phyloP scores from a whole-genome alignment of 2,797 vertebrate species.

The Phyllotis vaccarum region DNA sequence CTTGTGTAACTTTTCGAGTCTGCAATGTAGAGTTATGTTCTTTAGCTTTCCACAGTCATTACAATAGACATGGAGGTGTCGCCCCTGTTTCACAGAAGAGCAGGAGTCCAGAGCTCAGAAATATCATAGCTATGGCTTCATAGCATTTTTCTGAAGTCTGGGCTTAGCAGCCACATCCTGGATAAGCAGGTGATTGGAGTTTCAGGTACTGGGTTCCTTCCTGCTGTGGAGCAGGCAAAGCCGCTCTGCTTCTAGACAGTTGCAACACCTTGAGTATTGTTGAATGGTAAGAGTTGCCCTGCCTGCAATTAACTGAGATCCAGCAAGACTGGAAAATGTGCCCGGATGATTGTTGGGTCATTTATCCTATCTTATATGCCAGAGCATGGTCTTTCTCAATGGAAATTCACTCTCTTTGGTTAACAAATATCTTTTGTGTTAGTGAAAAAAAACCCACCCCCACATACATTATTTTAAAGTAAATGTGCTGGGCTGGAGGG shows the following conservation, averaged over 20 bases:
- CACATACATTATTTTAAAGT: slow-evolving; percentile 43
- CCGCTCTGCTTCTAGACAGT: neutral
- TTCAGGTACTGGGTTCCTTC: neutral
- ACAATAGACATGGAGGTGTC: neutral
- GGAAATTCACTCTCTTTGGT: neutral
- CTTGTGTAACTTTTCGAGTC: neutral
- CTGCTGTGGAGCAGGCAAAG: neutral
- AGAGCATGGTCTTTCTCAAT: neutral
- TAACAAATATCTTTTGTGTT: neutral
- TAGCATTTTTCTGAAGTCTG: neutral
- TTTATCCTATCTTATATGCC: neutral
- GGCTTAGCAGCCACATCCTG: neutral
- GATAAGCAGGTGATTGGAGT: neutral
- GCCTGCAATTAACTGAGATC: neutral
- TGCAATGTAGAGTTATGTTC: neutral
- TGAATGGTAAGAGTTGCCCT: slow-evolving; percentile 16
- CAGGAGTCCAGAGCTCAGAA: neutral
- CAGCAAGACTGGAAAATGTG: neutral
- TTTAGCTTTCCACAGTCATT: neutral
- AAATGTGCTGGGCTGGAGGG: neutral
- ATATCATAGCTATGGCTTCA: neutral
- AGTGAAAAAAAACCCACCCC: neutral
- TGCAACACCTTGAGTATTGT: neutral
- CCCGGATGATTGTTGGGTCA: neutral
- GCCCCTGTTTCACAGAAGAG: neutral